Conservation (phyloP, 2,797 vertebrate species). For the Cirrhinus molitorella region DNA sequence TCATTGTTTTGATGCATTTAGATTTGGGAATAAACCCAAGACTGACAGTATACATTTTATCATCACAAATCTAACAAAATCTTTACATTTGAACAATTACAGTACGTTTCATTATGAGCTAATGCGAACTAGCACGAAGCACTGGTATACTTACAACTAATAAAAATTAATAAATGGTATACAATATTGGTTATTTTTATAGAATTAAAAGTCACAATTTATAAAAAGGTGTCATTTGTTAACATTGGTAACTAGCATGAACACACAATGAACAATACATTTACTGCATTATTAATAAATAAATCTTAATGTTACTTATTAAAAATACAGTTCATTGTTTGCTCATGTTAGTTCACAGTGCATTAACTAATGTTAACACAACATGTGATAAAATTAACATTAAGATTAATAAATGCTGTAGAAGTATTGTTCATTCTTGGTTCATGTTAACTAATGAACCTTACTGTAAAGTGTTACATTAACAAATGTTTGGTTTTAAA, state of each 20-base stretch:
- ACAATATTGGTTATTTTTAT: no score
- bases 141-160: not conserved
- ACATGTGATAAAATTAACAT: no score
- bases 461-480: not conserved
- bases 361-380: no score
- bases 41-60: not conserved
- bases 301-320: no score
- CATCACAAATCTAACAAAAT: not conserved
- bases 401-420: not conserved
- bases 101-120: not conserved
- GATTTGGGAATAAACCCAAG: not conserved
- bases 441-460: not conserved
- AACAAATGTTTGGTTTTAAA: conserved; percentile 1
- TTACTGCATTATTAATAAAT: no score
- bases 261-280: no score
- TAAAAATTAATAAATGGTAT: not conserved
- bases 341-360: no score
- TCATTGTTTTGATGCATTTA: not conserved
- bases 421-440: not conserved
- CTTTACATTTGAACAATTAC: not conserved
- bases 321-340: no score
- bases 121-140: not conserved
- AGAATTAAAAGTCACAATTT: no score
- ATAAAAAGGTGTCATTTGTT: no score
- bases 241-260: no score